Evolutionary conservation across 2,113 vertebrate species (phyloP).

Genomic region (Riparia riparia): DNA sequence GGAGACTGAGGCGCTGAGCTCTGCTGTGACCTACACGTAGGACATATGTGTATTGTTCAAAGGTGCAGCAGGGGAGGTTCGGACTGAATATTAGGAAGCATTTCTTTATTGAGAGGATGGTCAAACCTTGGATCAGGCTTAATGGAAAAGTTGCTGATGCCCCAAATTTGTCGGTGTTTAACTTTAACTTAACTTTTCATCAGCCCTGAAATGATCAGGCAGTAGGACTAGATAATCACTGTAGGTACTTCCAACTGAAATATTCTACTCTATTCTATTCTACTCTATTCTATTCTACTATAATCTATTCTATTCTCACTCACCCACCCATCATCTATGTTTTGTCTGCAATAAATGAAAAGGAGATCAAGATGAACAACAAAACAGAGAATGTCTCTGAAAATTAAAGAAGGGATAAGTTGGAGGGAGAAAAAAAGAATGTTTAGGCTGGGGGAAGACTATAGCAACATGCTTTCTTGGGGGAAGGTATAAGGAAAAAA

Average conservation of each 20-base stretch:
- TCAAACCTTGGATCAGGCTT: background rate
- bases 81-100: background rate
- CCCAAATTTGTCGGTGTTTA: background rate
- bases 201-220: background rate
- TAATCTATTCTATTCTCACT: background rate
- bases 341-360: background rate
- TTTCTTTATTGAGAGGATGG: background rate
- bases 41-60: fast-evolving
- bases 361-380: background rate
- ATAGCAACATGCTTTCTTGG: background rate
- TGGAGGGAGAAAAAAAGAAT: background rate
- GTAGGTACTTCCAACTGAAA: background rate
- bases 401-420: background rate
- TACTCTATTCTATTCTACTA: background rate
- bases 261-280: background rate
- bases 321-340: background rate
- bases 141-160: background rate
- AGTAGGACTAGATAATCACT: background rate
- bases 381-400: background rate
- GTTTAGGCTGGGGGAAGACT: background rate
- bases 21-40: background rate
- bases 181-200: background rate
- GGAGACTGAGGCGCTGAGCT: background rate
- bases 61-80: fast-evolving
- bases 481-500: background rate